Base-by-base conservation (phyloP, 2,797 vertebrate species). In the Mycteria americana region DNA sequence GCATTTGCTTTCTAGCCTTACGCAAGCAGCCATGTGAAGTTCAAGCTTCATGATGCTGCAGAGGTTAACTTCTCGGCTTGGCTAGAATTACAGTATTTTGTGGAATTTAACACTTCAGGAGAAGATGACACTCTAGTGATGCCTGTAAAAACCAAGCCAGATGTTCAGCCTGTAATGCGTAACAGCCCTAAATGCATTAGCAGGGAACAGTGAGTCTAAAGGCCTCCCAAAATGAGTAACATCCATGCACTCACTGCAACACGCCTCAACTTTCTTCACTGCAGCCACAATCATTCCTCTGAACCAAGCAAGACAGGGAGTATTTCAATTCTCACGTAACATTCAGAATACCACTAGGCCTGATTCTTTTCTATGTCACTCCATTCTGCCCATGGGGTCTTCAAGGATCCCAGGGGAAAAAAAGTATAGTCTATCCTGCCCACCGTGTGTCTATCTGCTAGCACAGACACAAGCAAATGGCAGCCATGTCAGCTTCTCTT, bases 71-170 rank as follows among this genome's bases (percentile, higher is more conserved):
- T 85, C 62, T 68, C 7, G 4, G 37, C 74, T 70, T 67, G 64
- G 45, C 56, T 80, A 73, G 48, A 80, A 88, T 89, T 75, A 77
- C 82, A 85, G 62, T 8, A 62, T 74, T 85, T 62, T 85, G 79
- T 80, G 88, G 84, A 97, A 93, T 93, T 92, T 80, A 92, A 95
- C 94, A 93, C 92, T 83, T 91, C 24, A 50, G 33, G 82, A 95
- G 79, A 94, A 91, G 85, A 92, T 41, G 64, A 83, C 37, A 85
- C 86, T 67, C n/a, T 15, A 75, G 86, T 11, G 41, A 75, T 67
- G 82, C 45, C 88, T 57, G 72, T 83, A 80, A 95, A 95, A 92
- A 85, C 18, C 88, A 93, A 85, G 68, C 68, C 93, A 96, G 89
- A 88, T 89, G 82, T 89, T 94, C 85, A 88, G 89, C 11, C 64